A percentile compares a stretch with the other conserved stretches of the same genome.
These are phyloP conservation scores for Helobdella robusta DNA, from an alignment of 2,888 invertebrate genomes.

Conservation along the genomic window DNA sequence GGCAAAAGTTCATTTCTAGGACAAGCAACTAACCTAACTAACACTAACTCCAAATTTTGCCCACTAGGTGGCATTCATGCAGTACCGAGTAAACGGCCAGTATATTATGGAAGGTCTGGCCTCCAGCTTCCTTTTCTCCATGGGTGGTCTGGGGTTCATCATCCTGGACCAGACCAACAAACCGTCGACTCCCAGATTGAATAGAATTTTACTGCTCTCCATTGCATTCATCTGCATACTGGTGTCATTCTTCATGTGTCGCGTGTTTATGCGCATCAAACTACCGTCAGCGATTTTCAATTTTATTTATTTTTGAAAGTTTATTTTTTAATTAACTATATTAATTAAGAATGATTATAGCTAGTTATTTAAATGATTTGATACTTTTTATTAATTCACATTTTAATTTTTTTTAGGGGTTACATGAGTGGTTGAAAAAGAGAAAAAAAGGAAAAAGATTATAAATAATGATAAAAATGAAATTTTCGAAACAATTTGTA, in stretches of 20 bases:
- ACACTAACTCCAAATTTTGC: too few species aligned
- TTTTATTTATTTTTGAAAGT: constrained; percentile 18
- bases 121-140: constrained; percentile 88
- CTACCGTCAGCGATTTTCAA: constrained; percentile 57
- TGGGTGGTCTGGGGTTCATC: constrained; percentile 91
- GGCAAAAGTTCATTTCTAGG: not conserved
- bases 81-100: constrained; percentile 93
- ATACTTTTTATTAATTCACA: too few species aligned
- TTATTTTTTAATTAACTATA: too few species aligned
- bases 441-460: too few species aligned
- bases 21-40: not conserved
- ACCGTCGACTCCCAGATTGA: constrained; percentile 72
- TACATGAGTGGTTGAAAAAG: too few species aligned
- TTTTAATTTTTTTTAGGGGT: too few species aligned
- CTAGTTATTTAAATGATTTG: too few species aligned
- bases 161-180: constrained; percentile 88
- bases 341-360: too few species aligned
- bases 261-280: constrained; percentile 98
- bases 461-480: too few species aligned
- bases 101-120: constrained; percentile 99
- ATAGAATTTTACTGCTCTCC: constrained; percentile 74
- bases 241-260: constrained; percentile 86
- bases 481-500: too few species aligned
- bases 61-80: constrained; percentile 82
- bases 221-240: constrained; percentile 84